These are phyloP conservation scores for Lutraria lutraria DNA, from an alignment of 2,888 invertebrate species.

Conservation along the genomic window DNA sequence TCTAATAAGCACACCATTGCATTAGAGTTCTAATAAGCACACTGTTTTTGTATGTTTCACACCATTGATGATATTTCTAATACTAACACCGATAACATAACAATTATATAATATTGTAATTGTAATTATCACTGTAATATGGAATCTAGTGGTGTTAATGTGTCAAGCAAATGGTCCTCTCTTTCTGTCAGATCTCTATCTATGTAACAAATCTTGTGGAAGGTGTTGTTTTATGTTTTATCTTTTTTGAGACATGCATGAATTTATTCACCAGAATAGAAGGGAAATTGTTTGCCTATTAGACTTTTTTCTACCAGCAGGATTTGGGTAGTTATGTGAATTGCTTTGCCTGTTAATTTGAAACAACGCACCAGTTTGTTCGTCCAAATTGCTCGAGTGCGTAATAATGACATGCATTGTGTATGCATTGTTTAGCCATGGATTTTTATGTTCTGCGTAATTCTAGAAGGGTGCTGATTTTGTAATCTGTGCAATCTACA, in stretches of 20 bases:
- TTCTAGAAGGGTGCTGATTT: not conserved
- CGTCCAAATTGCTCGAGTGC: not conserved
- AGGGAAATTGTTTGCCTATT: not conserved
- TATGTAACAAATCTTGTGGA: not conserved
- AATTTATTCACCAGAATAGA: not conserved
- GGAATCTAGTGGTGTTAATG: too few relatives aligned
- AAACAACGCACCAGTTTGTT: not conserved
- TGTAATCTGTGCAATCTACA: not conserved
- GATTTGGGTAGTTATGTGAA: not conserved
- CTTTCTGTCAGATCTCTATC: too few relatives aligned
- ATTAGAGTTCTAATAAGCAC: too few relatives aligned
- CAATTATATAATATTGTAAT: too few relatives aligned
- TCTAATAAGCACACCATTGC: too few relatives aligned
- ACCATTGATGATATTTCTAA: too few relatives aligned
- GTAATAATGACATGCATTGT: slow-evolving; percentile 13
- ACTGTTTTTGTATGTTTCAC: too few relatives aligned
- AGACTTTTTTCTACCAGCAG: not conserved
- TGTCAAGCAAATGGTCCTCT: too few relatives aligned
- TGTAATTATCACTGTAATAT: too few relatives aligned
- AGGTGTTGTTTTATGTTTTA: not conserved
- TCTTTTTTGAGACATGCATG: slow-evolving; percentile 1
- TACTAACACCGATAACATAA: too few relatives aligned
- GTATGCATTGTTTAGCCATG: not conserved
- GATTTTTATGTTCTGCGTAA: not conserved
- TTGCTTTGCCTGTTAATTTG: not conserved